Base-by-base conservation (phyloP, 2,113 vertebrate genomes). In the Podocnemis expansa region DNA sequence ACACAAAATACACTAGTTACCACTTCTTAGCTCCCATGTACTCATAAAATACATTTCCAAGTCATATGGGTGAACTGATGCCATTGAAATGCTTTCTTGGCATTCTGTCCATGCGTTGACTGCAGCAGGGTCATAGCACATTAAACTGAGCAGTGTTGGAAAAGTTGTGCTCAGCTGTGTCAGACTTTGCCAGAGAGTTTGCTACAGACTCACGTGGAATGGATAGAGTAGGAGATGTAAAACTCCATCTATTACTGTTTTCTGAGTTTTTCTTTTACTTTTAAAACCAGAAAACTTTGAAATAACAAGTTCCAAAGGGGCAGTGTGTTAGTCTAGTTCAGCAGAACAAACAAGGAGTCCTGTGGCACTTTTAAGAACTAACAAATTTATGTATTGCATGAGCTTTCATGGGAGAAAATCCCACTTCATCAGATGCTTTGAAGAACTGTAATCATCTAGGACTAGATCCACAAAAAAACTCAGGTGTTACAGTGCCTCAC, bases 181-280 rank as follows among this genome's bases (percentile, higher is more conserved):
- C 60, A n/a, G 4, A 67, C 17, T 6, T 41, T 79, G 31, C n/a
- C 80, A 10, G 31, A 84, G 92, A 78, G 21, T 47, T 78, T 47
- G 45, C 45, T 80, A 80, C 73, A 89, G 21, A 8, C 16, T 92
- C 45, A n/a, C 91, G 13, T 29, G 84, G 89, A 94, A 58, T 34
- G 78, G 2, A 5, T 2, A 27, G 17, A 90, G 12, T 70, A 82
- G 93, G 78, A 94, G 75, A 82, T 22, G 29, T 84, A 84, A 91
- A 94, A 31, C 79, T 87, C 1, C 1, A 45, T 60, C 2, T 45
- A 86, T 84, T 80, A 67, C 95, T 94, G 92, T 8, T 89, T 88
- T 93, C 27, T 78, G 5, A 67, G 60, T 31, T 67, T 67, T 67
- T 34, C 34, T 31, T 16, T 67, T 67, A 67, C 75, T 56, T 56